Percentiles rank a stretch among this genome's conserved stretches.
Conservation (phyloP, 2,888 invertebrate genomes). For the Chymomyza caudatula region DNA sequence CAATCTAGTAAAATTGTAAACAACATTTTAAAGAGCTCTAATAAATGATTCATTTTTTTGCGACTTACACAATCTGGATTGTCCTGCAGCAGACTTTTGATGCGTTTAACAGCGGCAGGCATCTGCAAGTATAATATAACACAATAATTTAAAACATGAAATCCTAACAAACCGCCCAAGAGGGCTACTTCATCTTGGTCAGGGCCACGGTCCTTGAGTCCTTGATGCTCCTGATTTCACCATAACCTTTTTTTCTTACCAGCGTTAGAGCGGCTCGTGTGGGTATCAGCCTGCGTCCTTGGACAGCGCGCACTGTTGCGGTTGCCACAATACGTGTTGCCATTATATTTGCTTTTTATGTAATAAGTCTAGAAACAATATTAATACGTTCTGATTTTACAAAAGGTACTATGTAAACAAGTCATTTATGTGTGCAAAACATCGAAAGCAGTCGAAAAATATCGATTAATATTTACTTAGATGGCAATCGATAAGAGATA, state of each 20-base stretch:
- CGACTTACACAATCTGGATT: constrained; percentile 81
- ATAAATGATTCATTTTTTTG: background rate
- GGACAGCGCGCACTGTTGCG: constrained; percentile 93
- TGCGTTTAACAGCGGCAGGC: constrained; percentile 88
- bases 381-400: constrained; percentile 37
- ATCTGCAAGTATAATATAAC: constrained; percentile 81
- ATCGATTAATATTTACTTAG: background rate
- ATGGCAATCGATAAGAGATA: background rate
- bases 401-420: constrained; percentile 36
- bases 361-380: constrained; percentile 59
- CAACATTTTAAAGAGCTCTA: background rate
- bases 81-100: constrained; percentile 88
- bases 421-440: background rate
- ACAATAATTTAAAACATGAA: background rate
- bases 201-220: background rate
- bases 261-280: constrained; percentile 90
- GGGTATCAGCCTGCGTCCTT: constrained; percentile 86
- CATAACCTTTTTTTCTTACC: constrained; percentile 66
- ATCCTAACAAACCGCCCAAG: background rate
- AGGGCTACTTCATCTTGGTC: background rate
- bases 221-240: constrained; percentile 46
- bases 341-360: constrained; percentile 77
- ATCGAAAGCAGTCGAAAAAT: background rate
- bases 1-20: constrained; percentile 81
- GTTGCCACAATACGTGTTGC: constrained; percentile 88